Evolutionary conservation across 2,888 invertebrate species (phyloP).

Genomic region (Drosophila engyochracea): DNA sequence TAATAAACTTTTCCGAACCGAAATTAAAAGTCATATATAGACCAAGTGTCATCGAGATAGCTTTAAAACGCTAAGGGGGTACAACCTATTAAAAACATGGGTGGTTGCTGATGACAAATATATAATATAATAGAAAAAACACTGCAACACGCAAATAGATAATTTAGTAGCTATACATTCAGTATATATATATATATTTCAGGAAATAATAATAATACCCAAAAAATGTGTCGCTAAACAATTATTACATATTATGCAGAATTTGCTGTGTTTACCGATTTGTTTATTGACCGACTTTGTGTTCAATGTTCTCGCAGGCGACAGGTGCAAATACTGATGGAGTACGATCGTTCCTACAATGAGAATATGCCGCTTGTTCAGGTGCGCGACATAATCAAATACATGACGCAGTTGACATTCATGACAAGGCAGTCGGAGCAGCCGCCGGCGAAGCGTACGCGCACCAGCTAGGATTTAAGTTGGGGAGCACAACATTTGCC

Average conservation of each 20-base stretch:
- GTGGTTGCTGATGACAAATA: too few relatives aligned
- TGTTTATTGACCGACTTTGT: not conserved
- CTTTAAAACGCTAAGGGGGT: too few relatives aligned
- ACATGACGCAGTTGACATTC: conserved; percentile 95
- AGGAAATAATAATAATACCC: not conserved
- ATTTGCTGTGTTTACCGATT: not conserved
- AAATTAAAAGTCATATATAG: too few relatives aligned
- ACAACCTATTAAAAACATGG: too few relatives aligned
- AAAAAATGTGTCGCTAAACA: not conserved
- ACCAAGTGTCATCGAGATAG: too few relatives aligned
- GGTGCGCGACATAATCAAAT: conserved; percentile 93
- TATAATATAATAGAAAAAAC: not conserved
- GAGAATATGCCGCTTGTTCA: conserved; percentile 92
- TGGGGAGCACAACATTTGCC: conserved; percentile 85
- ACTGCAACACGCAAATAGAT: too few relatives aligned
- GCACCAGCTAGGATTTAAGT: conserved; percentile 86
- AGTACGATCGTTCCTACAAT: conserved; percentile 90
- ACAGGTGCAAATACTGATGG: conserved; percentile 91
- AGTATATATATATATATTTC: not conserved
- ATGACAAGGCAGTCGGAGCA: conserved; percentile 88
- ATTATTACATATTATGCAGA: not conserved
- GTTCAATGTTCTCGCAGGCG: conserved; percentile 85
- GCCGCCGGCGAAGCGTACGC: conserved; percentile 84
- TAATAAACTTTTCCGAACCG: too few relatives aligned
- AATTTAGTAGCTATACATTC: too few relatives aligned